Evolutionary conservation across 2,113 vertebrate species (phyloP).

Genomic region (Psophia crepitans): DNA sequence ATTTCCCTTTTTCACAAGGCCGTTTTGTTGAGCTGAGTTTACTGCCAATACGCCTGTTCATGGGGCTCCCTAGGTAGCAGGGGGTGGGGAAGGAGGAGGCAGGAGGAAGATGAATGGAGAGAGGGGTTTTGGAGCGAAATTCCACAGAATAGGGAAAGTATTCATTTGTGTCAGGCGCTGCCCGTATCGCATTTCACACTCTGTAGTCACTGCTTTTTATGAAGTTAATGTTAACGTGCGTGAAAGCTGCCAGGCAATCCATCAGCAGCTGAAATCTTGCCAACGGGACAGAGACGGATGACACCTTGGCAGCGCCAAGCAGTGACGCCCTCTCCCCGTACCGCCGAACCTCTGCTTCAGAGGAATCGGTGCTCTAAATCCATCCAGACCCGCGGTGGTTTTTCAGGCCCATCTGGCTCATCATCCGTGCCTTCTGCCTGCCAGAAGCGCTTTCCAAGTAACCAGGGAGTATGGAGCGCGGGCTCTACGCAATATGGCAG

Average conservation of each 20-base stretch:
- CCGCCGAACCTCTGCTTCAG: accelerated
- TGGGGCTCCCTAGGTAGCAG: neutral
- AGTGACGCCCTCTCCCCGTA: neutral
- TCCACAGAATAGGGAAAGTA: neutral
- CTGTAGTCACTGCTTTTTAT: neutral
- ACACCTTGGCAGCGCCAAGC: neutral
- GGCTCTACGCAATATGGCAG: neutral
- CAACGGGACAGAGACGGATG: neutral
- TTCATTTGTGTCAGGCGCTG: neutral
- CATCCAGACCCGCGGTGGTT: accelerated
- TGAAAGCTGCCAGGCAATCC: neutral
- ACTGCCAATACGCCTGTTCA: neutral
- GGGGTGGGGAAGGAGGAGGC: neutral
- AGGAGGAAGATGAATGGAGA: neutral
- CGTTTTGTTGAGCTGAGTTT: conserved; percentile 20
- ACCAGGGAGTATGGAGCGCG: neutral
- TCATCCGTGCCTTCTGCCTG: neutral
- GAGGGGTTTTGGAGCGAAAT: neutral
- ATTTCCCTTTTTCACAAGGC: conserved; percentile 16
- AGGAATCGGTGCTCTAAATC: neutral
- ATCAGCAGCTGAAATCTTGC: neutral
- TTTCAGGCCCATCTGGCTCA: neutral
- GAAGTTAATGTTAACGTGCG: neutral
- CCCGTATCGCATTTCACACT: neutral
- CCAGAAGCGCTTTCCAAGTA: neutral